Evolutionary conservation across 2,888 invertebrate genomes (phyloP).

Genomic region (Apamea anceps): DNA sequence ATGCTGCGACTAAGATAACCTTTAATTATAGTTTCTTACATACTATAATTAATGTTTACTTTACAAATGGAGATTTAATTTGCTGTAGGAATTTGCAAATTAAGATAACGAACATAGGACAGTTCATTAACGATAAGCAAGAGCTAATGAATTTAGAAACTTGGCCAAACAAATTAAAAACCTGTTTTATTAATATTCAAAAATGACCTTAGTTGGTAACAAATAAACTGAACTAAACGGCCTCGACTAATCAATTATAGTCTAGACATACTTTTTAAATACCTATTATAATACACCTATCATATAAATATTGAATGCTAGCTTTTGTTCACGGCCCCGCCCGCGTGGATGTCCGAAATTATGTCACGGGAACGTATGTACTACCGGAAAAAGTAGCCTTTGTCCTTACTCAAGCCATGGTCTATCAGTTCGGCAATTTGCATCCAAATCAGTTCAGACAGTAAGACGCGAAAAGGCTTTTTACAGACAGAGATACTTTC

Average conservation of each 20-base stretch:
- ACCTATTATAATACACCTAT: too few species aligned
- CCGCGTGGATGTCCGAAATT: too few species aligned
- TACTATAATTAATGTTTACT: conserved; percentile 2
- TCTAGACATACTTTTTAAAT: neutral
- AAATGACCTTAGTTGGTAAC: neutral
- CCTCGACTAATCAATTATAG: neutral
- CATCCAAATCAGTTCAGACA: too few species aligned
- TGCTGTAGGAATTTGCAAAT: conserved; percentile 9
- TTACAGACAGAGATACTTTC: too few species aligned
- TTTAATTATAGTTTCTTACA: neutral
- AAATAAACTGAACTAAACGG: neutral
- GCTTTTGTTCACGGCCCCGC: too few species aligned
- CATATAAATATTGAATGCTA: too few species aligned
- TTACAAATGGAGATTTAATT: conserved; percentile 15
- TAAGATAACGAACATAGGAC: conserved; percentile 36
- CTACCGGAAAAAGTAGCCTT: too few species aligned
- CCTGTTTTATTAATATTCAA: conserved; percentile 1
- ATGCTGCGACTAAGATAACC: conserved; percentile 1
- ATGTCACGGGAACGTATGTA: too few species aligned
- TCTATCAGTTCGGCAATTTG: too few species aligned
- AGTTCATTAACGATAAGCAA: conserved; percentile 1
- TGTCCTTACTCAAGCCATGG: too few species aligned
- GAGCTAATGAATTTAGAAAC: neutral
- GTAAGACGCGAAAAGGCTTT: too few species aligned
- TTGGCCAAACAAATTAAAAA: conserved; percentile 7